These are phyloP conservation scores for Chymomyza caudatula DNA, from an alignment of 2,888 invertebrate species.

Conservation along the genomic window DNA sequence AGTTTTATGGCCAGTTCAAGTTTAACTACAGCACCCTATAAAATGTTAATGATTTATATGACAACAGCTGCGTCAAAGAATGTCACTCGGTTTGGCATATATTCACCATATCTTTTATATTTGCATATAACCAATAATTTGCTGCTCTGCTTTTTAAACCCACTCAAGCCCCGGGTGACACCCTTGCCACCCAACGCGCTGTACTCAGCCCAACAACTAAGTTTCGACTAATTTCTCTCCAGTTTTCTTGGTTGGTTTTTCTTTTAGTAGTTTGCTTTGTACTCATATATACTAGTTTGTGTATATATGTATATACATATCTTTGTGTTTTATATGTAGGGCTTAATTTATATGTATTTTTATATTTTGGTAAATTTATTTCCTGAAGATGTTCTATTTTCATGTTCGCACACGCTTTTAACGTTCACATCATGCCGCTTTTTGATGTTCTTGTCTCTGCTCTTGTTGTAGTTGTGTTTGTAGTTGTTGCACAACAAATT, in stretches of 20 bases:
- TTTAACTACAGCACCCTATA: constrained; percentile 50
- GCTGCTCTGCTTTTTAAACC: not conserved
- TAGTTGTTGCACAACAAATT: constrained; percentile 52
- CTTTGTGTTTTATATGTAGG: not conserved
- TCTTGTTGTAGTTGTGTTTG: constrained; percentile 11
- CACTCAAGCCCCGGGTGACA: not conserved
- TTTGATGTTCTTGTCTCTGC: constrained; percentile 44
- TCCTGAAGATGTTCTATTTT: constrained; percentile 70
- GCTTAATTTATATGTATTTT: constrained; percentile 28
- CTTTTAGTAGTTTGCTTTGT: not conserved
- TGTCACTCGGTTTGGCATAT: constrained; percentile 41
- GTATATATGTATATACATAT: constrained; percentile 15
- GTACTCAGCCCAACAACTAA: not conserved
- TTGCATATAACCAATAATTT: constrained; percentile 14
- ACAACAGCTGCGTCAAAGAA: constrained; percentile 58
- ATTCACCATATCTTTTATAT: constrained; percentile 38
- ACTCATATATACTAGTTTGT: constrained; percentile 6
- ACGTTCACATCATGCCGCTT: constrained; percentile 40
- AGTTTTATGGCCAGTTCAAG: not conserved
- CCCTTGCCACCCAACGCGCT: not conserved
- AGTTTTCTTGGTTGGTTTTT: no score
- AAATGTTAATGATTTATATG: constrained; percentile 57
- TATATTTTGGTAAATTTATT: constrained; percentile 61
- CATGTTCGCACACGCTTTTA: constrained; percentile 62
- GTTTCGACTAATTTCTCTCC: not conserved